Evolutionary conservation across 2,113 vertebrate species (phyloP).

Genomic region (Tonatia bakeri): DNA sequence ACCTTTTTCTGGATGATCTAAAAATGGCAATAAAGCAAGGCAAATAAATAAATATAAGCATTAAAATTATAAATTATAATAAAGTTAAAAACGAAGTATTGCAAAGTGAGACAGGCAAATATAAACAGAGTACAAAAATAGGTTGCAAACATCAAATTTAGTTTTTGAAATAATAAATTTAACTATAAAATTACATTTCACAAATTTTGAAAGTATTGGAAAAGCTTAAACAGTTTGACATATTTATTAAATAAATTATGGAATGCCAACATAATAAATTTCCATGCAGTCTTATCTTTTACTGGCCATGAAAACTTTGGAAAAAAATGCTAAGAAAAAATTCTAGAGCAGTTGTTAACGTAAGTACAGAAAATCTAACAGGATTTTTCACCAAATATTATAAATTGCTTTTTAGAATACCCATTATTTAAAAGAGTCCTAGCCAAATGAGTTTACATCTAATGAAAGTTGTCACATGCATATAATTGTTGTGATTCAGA

Average conservation of each 20-base stretch:
- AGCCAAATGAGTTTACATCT: not conserved
- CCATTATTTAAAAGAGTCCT: not conserved
- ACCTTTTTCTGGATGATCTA: not conserved
- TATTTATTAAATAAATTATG: not conserved
- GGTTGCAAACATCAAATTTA: not conserved
- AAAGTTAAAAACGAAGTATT: not conserved
- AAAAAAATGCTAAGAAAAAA: not conserved
- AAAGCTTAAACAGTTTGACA: not conserved
- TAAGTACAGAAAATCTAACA: not conserved
- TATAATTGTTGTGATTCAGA: not conserved
- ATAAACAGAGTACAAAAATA: not conserved
- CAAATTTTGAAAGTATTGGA: not conserved
- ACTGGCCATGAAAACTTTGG: not conserved
- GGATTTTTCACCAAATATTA: not conserved
- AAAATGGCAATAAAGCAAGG: not conserved
- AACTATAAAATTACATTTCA: not conserved
- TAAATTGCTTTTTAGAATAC: not conserved
- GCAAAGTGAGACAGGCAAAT: not conserved
- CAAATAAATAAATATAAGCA: not conserved
- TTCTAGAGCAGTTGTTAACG: not conserved
- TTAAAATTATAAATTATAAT: not conserved
- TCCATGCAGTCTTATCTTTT: not conserved
- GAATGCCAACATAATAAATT: not conserved
- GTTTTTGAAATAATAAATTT: not conserved
- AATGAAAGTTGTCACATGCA: not conserved